Conservation (phyloP, 2,113 vertebrate genomes). For the Opisthocomus hoazin region DNA sequence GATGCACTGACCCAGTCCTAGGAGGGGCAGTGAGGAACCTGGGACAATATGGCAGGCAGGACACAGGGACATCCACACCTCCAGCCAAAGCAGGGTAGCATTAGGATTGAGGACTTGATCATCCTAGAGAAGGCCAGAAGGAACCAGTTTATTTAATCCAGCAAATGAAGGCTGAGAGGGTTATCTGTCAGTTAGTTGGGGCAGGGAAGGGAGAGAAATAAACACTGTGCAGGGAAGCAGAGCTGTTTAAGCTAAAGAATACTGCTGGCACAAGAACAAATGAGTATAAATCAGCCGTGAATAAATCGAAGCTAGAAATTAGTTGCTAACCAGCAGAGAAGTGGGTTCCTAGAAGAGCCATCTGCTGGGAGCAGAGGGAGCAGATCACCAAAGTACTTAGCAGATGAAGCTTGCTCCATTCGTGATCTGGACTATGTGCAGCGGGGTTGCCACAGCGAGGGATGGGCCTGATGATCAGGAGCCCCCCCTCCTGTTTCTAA, state of each 20-base stretch:
- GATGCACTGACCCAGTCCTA: background rate
- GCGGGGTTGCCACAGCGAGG: fast-evolving
- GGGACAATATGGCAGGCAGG: background rate
- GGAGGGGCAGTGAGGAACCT: background rate
- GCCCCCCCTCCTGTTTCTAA: background rate
- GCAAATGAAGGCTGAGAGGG: background rate
- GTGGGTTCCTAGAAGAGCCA: background rate
- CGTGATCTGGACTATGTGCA: background rate
- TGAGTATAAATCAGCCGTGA: slow-evolving; percentile 22
- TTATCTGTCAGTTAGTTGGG: background rate
- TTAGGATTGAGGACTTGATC: background rate
- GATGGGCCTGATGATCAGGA: background rate
- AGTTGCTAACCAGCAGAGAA: slow-evolving; percentile 31
- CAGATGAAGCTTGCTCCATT: background rate
- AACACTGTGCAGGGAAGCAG: background rate
- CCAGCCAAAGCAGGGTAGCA: background rate
- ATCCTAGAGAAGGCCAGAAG: background rate
- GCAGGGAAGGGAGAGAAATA: background rate
- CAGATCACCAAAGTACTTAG: background rate
- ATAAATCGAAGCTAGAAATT: slow-evolving; percentile 23
- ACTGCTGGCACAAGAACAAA: slow-evolving; percentile 38
- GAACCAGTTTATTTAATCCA: background rate
- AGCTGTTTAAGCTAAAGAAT: slow-evolving; percentile 18
- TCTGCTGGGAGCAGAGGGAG: background rate
- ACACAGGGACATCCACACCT: background rate